Evolutionary conservation across 1,140 invertebrate species (phyloP), one percentile per base, ranked within the genome.

Genomic region (Drosophila persimilis): DNA sequence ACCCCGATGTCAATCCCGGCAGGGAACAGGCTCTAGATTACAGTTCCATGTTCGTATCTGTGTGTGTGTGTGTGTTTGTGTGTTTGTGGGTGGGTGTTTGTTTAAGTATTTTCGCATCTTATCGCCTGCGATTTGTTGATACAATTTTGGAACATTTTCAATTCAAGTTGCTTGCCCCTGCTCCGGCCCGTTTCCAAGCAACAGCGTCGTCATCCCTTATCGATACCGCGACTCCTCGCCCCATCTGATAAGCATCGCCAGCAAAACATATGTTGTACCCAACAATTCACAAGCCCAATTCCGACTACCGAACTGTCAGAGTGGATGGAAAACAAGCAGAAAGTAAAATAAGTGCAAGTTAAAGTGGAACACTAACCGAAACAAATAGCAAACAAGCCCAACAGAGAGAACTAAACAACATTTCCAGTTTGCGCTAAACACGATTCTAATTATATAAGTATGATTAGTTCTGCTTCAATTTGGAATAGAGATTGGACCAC

Each of bases 141-240:
- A 66, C 71, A 66, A 45, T 59, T 75, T 65, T 74, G 55, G 71
- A 66, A 66, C 72, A 75, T 67, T 75, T 59, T 74, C 55, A 75
- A 67, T 75, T 66, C 8, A 48, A 54, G 43, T 52, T 54, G 64
- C 8, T 41, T 63, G 45, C 22, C 20, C n/a, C 35, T 39, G 17
- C 17, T 3, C 35, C 35, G 3, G 9, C 4, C 35, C 3, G 9
- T 3, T 61, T 44, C 44, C 15, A 56, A 15, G 29, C 17, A 39
- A 15, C 24, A 20, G 41, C 20, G 29, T 71, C 39, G 54, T 50
- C 24, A n/a, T 43, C 63, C 64, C 63, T 69, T 69, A 69, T 69
- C 66, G 64, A 39, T 1, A 5, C 11, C 13, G 35, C 35, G 35
- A 13, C 35, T 13, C 11, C 11, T 39, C 35, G 35, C 11, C 11